Evolutionary conservation across 2,888 invertebrate genomes (phyloP), one percentile per base, ranked within the genome.

Genomic region (Ectemnius cavifrons): DNA sequence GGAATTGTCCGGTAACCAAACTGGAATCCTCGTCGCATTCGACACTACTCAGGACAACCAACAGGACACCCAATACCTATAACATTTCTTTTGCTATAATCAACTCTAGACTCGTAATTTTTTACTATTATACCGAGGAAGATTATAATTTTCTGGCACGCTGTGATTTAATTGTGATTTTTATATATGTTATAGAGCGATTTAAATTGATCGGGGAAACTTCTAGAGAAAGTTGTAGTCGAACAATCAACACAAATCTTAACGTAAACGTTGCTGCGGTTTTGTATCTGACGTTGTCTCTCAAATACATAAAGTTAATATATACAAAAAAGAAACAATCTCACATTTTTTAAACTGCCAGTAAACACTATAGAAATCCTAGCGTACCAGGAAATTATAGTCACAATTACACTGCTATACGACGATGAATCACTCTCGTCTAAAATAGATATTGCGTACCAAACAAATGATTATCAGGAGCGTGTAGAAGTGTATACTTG

Each of bases 381-480:
- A n/a, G n/a, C n/a, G n/a, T n/a, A n/a, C n/a, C n/a, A n/a, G n/a
- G n/a, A n/a, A n/a, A n/a, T n/a, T n/a, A n/a, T n/a, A n/a, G n/a
- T n/a, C n/a, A n/a, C n/a, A n/a, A n/a, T n/a, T n/a, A n/a, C n/a
- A n/a, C n/a, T n/a, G n/a, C n/a, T n/a, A n/a, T n/a, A n/a, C n/a
- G n/a, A n/a, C n/a, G n/a, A n/a, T n/a, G n/a, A n/a, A n/a, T n/a
- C n/a, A n/a, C n/a, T n/a, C n/a, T n/a, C n/a, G n/a, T n/a, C n/a
- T n/a, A n/a, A n/a, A n/a, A n/a, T n/a, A n/a, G n/a, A n/a, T n/a
- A n/a, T 20, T 23, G 3, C 92, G 92, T 91, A 97, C 96, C 93
- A 97, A 93, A 91, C 96, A 96, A 78, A 97, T 93, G 87, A 97
- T 97, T 88, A 97, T 97, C 86, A 97, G 94, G 80, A 97, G 92